phyloP scores from a whole-genome alignment of 2,797 vertebrate genomes.

The Schizopygopsis pylzovi region DNA sequence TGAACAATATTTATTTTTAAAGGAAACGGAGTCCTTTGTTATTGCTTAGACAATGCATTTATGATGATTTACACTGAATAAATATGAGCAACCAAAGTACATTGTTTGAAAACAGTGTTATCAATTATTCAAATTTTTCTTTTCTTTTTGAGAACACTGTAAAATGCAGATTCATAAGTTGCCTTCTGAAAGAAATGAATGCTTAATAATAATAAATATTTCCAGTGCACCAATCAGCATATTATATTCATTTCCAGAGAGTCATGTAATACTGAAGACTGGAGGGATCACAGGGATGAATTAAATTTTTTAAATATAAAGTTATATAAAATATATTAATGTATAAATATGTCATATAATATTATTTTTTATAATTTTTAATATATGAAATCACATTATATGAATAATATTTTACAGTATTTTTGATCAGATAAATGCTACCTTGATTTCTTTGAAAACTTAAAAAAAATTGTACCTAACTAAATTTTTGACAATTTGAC shows the following conservation, averaged over 20 bases:
- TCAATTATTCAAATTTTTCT: background rate
- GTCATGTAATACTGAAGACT: background rate
- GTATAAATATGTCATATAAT: background rate
- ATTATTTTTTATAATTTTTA: background rate
- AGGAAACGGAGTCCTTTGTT: background rate
- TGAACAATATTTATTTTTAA: background rate
- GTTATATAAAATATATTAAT: background rate
- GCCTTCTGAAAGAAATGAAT: background rate
- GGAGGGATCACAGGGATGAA: background rate
- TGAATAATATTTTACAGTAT: background rate
- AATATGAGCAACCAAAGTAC: too few relatives aligned
- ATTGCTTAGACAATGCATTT: constrained; percentile 3
- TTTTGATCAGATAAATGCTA: background rate
- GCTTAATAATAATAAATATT: background rate
- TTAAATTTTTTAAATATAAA: background rate
- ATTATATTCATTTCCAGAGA: background rate
- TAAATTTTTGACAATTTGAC: background rate
- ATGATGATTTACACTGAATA: constrained; percentile 1
- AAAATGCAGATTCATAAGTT: background rate
- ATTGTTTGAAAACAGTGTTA: background rate
- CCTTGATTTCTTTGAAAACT: background rate
- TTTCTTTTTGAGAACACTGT: background rate
- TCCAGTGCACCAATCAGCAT: background rate
- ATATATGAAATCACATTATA: background rate
- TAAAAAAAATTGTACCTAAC: too few relatives aligned